Base-by-base conservation (phyloP, 1,140 invertebrate genomes). In the Cotesia glomerata region DNA sequence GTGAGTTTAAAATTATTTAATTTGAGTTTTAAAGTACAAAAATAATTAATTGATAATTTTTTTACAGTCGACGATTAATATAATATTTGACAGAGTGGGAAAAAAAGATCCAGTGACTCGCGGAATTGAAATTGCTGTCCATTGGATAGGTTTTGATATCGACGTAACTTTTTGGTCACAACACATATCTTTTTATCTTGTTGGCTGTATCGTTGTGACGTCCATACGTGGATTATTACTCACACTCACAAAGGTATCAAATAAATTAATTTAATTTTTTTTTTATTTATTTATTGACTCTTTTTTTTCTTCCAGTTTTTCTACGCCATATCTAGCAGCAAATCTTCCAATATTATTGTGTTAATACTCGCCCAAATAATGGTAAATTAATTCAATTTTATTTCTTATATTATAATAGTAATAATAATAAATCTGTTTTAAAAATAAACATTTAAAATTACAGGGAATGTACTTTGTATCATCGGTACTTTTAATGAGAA, bases 401-500 rank as follows among this genome's bases (percentile, higher is more conserved):
- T 26, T 3, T 26, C 26, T 2, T 26, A 26, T 3, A 26, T 26
- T 26, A 26, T 26, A 26, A 3, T 26, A 26, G 26, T 26, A 26
- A 1, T 1, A 1, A 26, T 26, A 26, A 26, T 26, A 26, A 26
- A 26, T 26, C 26, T 26, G 1, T 26, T 26, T 1, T 26, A 26
- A 26, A 26, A 26, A 2, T 26, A 26, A 26, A 26, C 26, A 1
- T 26, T 26, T 1, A 26, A 71, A 75, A 76, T 87, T 88, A 70
- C 80, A 95, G 93, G 98, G 98, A 13, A 99, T 99, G 98, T 99
- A 99, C 86, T 99, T 99, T 89, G 95, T 99, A 34, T 99, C 98
- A 1, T 98, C 96, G 16, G 98, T 99, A 0, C 88, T 99, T 13
- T 85, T 99, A 36, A 98, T 99, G 92, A 88, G 98, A 61, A 99